These are phyloP conservation scores for Drosophila arawakana DNA, from an alignment of 1,140 invertebrate genomes.

Conservation along the genomic window DNA sequence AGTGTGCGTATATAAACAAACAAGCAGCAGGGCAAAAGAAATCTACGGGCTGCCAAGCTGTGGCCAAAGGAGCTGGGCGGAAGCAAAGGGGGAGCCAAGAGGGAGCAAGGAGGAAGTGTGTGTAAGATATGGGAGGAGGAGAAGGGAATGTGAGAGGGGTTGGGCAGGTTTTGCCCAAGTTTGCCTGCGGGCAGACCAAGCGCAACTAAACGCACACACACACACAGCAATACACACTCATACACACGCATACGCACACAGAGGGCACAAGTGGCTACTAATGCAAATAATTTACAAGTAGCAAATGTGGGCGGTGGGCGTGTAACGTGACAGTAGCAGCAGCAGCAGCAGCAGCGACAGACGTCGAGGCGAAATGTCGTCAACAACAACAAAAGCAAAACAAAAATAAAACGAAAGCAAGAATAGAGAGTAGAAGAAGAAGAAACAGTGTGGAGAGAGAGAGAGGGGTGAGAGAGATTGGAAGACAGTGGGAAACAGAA, in stretches of 20 bases:
- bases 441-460: neutral
- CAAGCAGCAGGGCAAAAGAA: conserved; percentile 60
- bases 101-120: neutral
- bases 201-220: conserved; percentile 56
- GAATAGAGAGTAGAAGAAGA: conserved; percentile 40
- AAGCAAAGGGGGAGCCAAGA: neutral
- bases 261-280: conserved; percentile 80
- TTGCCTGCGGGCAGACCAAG: conserved; percentile 61
- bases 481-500: neutral
- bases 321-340: conserved; percentile 57
- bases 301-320: conserved; percentile 75
- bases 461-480: no score
- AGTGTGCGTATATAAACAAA: conserved; percentile 67
- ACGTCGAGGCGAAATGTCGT: conserved; percentile 75
- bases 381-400: conserved; percentile 60
- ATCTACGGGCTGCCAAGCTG: conserved; percentile 38
- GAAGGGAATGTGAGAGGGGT: conserved; percentile 12
- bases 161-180: conserved; percentile 40
- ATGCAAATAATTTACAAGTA: conserved; percentile 83
- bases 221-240: conserved; percentile 27
- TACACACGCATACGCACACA: conserved; percentile 28
- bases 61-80: neutral
- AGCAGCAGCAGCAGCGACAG: conserved; percentile 62
- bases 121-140: neutral
- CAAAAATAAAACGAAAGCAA: conserved; percentile 25